phyloP scores from a whole-genome alignment of 2,888 invertebrate species.

The Coelogynopora nodosa region DNA sequence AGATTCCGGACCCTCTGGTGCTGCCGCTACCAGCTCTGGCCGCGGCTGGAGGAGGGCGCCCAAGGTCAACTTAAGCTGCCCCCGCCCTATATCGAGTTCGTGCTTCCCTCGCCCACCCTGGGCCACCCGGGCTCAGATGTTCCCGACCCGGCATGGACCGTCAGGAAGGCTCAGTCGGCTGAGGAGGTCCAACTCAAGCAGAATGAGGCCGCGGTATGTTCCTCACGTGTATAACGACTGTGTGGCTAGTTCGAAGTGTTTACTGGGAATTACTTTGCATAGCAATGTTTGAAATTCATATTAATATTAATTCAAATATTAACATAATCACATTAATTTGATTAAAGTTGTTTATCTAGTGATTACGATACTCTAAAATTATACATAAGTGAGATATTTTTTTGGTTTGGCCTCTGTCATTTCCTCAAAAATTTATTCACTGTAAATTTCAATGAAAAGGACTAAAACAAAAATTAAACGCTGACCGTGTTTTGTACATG shows the following conservation, averaged over 20 bases:
- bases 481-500: no score
- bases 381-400: no score
- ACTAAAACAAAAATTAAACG: no score
- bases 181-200: constrained; percentile 97
- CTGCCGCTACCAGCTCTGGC: constrained; percentile 78
- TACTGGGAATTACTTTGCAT: no score
- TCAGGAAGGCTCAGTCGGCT: constrained; percentile 93
- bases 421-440: no score
- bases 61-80: constrained; percentile 90
- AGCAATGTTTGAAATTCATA: not conserved
- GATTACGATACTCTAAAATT: constrained; percentile 4
- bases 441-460: no score
- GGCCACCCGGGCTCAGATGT: constrained; percentile 78
- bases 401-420: no score
- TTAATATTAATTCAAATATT: not conserved
- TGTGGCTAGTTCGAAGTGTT: no score
- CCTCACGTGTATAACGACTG: no score
- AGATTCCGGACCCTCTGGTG: constrained; percentile 44
- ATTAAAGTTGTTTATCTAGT: not conserved
- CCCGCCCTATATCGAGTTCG: constrained; percentile 97
- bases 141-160: constrained; percentile 98
- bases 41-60: constrained; percentile 96
- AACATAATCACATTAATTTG: not conserved
- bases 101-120: constrained; percentile 94
- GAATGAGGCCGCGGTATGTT: constrained; percentile 68